Evolutionary conservation across 1,140 invertebrate species (phyloP).

Genomic region (Cryptotermes secundus): DNA sequence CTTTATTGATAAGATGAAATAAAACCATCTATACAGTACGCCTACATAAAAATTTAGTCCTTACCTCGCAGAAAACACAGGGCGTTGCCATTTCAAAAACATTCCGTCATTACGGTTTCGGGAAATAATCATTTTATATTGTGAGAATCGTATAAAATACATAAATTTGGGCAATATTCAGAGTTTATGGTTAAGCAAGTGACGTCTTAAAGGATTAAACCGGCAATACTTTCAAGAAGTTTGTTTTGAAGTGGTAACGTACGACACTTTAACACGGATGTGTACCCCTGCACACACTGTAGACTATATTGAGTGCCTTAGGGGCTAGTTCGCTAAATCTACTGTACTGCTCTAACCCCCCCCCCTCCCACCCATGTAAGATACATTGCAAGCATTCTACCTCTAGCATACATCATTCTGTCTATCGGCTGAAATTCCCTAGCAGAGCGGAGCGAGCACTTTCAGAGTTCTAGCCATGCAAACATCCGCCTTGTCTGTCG

Average conservation of each 20-base stretch:
- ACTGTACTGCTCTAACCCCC: not conserved
- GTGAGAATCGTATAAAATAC: too few species aligned
- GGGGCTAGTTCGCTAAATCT: constrained; percentile 10
- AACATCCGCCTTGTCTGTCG: constrained; percentile 13
- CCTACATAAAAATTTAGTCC: too few species aligned
- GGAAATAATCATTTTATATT: too few species aligned
- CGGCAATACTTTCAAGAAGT: too few species aligned
- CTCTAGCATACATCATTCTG: not conserved
- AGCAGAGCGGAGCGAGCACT: not conserved
- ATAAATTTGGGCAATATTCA: too few species aligned
- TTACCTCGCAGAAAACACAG: too few species aligned
- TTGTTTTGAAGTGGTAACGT: not conserved
- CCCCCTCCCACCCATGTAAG: not conserved
- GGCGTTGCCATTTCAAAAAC: too few species aligned
- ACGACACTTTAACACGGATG: not conserved
- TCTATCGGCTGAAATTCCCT: not conserved
- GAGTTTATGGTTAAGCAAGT: too few species aligned
- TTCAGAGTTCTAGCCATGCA: not conserved
- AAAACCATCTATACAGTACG: too few species aligned
- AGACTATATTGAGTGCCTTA: not conserved
- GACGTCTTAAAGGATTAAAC: too few species aligned
- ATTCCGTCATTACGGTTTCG: too few species aligned
- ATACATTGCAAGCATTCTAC: constrained; percentile 16
- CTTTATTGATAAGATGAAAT: too few species aligned
- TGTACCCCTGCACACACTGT: not conserved